A percentile compares a stretch with the other conserved stretches of the same genome.
phyloP scores from a whole-genome alignment of 2,888 invertebrate genomes.

The Taenaris catops region DNA sequence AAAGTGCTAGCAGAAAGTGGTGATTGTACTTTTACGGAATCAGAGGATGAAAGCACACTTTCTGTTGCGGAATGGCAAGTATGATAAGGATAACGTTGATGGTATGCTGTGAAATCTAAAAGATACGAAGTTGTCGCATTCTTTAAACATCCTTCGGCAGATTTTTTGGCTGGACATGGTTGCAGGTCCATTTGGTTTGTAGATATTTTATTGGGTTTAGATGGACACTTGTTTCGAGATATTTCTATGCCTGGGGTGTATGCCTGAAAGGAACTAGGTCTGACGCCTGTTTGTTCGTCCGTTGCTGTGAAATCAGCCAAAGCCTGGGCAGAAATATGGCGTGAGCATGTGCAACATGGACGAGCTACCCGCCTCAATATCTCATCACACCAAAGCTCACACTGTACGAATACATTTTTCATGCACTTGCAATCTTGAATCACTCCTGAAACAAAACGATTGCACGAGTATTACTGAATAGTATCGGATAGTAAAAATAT shows the following conservation, averaged over 20 bases:
- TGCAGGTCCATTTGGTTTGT: constrained; percentile 18
- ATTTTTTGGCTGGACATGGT: constrained; percentile 36
- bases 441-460: constrained; percentile 39
- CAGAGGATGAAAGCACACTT: constrained; percentile 9
- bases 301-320: constrained; percentile 38
- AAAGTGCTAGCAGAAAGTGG: not conserved
- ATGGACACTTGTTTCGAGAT: constrained; percentile 41
- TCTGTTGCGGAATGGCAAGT: constrained; percentile 22
- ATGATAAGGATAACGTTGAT: constrained; percentile 14
- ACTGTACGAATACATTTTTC: constrained; percentile 66
- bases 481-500: too few relatives aligned
- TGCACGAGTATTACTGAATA: too few relatives aligned
- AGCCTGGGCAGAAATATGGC: constrained; percentile 45
- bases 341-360: constrained; percentile 57
- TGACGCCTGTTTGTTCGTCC: constrained; percentile 27
- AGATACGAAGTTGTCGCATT: constrained; percentile 38
- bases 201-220: constrained; percentile 20
- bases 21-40: constrained; percentile 9
- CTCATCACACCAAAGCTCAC: constrained; percentile 66
- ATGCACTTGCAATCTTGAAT: constrained; percentile 64
- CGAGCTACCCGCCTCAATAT: constrained; percentile 49
- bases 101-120: constrained; percentile 34
- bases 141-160: constrained; percentile 32
- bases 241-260: constrained; percentile 43
- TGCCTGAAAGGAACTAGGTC: constrained; percentile 31